Evolutionary conservation across 2,113 vertebrate genomes (phyloP).

Genomic region (Seriola aureovittata): DNA sequence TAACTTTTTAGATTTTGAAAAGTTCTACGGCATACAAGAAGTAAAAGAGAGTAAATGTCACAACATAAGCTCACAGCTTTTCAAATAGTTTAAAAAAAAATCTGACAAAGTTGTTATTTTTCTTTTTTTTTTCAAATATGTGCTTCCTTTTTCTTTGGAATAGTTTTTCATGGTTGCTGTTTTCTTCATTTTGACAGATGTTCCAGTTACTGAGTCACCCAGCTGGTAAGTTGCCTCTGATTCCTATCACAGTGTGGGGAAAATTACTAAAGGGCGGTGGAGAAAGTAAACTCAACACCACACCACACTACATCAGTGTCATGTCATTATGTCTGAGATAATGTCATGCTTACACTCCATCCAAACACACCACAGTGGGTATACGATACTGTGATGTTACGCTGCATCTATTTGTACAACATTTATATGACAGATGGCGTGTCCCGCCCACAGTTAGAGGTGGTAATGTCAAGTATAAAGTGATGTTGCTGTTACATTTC

Average conservation of each 20-base stretch:
- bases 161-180: conserved; percentile 52
- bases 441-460: conserved; percentile 34
- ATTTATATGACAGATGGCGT: conserved; percentile 55
- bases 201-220: conserved; percentile 69
- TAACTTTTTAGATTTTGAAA: not conserved
- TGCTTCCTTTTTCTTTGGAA: conserved; percentile 13
- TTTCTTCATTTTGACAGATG: conserved; percentile 72
- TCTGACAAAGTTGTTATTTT: not conserved
- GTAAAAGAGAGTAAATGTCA: not conserved
- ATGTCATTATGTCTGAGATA: conserved; percentile 47
- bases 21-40: not conserved
- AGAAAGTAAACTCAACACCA: conserved; percentile 26
- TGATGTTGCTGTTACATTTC: conserved; percentile 23
- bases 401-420: conserved; percentile 18
- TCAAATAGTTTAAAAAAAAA: not conserved
- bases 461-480: conserved; percentile 24
- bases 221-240: conserved; percentile 76
- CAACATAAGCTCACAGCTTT: not conserved
- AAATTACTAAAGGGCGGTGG: conserved; percentile 22
- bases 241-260: conserved; percentile 38
- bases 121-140: conserved; percentile 8
- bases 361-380: conserved; percentile 15
- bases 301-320: conserved; percentile 31
- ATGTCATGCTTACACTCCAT: conserved; percentile 44
- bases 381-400: conserved; percentile 17